phyloP scores from a whole-genome alignment of 2,113 vertebrate genomes.

The Cephalopterus ornatus region DNA sequence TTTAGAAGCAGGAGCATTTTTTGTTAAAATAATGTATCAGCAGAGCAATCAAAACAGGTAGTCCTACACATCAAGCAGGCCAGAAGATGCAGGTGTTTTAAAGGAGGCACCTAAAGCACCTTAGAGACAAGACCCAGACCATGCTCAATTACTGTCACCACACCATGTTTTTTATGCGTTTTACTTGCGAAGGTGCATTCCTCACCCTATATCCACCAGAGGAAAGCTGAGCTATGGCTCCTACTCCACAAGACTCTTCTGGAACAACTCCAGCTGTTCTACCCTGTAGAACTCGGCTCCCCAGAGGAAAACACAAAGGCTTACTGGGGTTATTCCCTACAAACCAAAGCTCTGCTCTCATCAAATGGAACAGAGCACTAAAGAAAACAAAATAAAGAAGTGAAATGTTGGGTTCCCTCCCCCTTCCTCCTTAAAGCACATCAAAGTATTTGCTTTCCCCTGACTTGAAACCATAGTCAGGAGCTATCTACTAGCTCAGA shows the following conservation, averaged over 20 bases:
- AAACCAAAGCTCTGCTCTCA: not conserved
- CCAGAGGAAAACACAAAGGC: not conserved
- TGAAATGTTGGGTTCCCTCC: not conserved
- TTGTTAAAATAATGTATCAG: not conserved
- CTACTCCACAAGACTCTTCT: not conserved
- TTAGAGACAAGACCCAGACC: not conserved
- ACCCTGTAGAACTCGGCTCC: not conserved
- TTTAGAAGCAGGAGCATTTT: not conserved
- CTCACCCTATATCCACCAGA: not conserved
- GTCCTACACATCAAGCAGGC: not conserved
- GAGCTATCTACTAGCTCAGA: not conserved
- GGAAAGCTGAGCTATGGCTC: not conserved
- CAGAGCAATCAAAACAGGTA: not conserved
- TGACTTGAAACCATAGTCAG: not conserved
- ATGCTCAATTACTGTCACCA: not conserved
- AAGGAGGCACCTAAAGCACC: not conserved
- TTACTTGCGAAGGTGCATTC: not conserved
- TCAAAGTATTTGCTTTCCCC: constrained; percentile 6
- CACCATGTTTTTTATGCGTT: not conserved
- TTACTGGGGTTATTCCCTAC: not conserved
- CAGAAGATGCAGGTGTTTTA: not conserved
- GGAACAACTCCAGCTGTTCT: not conserved
- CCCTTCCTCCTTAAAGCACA: not conserved
- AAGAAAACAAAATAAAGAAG: not conserved
- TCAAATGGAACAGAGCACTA: not conserved